A percentile compares a stretch with the other conserved stretches of the same genome.
Evolutionary conservation across 2,113 vertebrate genomes (phyloP).

Genomic region (Sialia sialis): DNA sequence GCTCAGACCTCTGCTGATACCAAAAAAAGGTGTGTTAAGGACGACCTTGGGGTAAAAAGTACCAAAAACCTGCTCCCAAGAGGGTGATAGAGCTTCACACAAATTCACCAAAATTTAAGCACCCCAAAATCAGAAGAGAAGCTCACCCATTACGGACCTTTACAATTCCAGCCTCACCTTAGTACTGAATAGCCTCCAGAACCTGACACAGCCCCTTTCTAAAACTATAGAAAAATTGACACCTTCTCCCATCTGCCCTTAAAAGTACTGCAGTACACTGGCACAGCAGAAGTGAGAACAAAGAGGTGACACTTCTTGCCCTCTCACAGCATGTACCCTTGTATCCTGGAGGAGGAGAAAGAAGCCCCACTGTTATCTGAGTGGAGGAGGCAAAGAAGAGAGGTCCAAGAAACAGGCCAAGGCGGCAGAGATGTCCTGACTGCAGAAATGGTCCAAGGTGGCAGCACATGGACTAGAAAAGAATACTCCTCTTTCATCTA

Average conservation of each 20-base stretch:
- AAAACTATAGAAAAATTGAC: neutral
- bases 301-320: neutral
- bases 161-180: neutral
- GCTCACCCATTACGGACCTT: neutral
- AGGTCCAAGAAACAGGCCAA: neutral
- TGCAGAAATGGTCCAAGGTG: neutral
- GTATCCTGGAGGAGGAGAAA: neutral
- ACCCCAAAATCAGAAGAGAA: neutral
- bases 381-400: neutral
- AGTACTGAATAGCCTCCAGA: neutral
- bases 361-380: neutral
- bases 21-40: neutral
- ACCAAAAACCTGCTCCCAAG: neutral
- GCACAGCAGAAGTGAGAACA: constrained; percentile 1
- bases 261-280: neutral
- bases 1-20: neutral
- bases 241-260: neutral
- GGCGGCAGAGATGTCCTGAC: neutral
- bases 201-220: neutral
- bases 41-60: neutral
- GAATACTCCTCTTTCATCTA: neutral
- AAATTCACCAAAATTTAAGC: neutral
- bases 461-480: neutral
- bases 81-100: neutral
- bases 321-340: neutral